Conservation (phyloP, 2,888 invertebrate genomes). For the Drosophila incognita region DNA sequence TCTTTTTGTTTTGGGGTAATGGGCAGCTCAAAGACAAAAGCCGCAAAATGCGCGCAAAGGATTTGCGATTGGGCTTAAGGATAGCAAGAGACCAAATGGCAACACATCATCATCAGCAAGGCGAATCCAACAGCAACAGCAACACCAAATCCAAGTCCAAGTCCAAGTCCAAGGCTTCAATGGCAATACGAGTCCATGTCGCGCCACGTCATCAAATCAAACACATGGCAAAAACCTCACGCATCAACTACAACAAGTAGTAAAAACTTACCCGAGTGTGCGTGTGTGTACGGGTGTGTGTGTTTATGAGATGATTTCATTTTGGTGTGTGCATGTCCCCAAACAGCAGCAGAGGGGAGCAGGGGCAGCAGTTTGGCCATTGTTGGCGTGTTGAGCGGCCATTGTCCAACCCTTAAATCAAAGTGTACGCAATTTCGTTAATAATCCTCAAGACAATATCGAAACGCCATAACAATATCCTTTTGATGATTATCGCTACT, state of each 20-base stretch:
- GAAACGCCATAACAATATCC: slow-evolving; percentile 84
- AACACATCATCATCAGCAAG: slow-evolving; percentile 61
- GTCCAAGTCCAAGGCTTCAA: slow-evolving; percentile 25
- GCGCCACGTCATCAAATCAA: slow-evolving; percentile 73
- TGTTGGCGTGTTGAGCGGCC: slow-evolving; percentile 67
- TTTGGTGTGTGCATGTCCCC: slow-evolving; percentile 56
- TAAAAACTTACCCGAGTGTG: slow-evolving; percentile 57
- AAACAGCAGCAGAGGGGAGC: slow-evolving; percentile 27
- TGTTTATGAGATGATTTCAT: slow-evolving; percentile 72
- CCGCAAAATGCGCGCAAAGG: slow-evolving; percentile 62
- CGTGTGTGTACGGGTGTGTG: slow-evolving; percentile 27
- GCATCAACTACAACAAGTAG: slow-evolving; percentile 70
- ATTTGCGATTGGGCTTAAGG: slow-evolving; percentile 61
- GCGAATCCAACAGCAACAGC: not conserved
- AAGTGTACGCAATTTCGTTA: slow-evolving; percentile 83
- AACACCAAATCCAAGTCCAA: slow-evolving; percentile 9
- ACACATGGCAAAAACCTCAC: slow-evolving; percentile 68
- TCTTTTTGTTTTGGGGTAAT: slow-evolving; percentile 20
- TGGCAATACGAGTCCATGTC: slow-evolving; percentile 45
- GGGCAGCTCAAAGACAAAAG: slow-evolving; percentile 64
- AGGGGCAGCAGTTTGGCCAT: slow-evolving; percentile 38
- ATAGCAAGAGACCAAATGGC: slow-evolving; percentile 41
- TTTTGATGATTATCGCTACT: slow-evolving; percentile 83
- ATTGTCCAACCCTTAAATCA: slow-evolving; percentile 84
- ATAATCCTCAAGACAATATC: slow-evolving; percentile 85